Conservation (phyloP, 2,888 invertebrate genomes). For the Cataglyphis altisquamis region DNA sequence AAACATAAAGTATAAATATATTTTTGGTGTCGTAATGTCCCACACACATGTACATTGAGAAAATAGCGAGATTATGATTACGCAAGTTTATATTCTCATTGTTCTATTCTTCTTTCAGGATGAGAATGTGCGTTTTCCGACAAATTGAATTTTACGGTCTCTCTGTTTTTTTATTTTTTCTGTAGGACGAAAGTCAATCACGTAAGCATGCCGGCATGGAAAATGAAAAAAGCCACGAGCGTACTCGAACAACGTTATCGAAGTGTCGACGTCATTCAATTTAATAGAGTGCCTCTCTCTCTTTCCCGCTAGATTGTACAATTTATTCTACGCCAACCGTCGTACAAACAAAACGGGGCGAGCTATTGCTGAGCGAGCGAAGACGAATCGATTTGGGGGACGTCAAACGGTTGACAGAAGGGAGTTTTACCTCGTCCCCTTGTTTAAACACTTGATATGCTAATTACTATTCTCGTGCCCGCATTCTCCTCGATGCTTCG, state of each 20-base stretch:
- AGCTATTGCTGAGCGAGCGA: constrained; percentile 20
- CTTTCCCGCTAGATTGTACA: constrained; percentile 59
- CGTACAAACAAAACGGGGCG: constrained; percentile 53
- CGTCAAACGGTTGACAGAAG: constrained; percentile 16
- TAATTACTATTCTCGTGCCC: constrained; percentile 22
- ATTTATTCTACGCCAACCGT: constrained; percentile 58
- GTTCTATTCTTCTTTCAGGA: neutral
- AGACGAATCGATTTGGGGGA: constrained; percentile 59
- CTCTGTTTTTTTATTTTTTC: neutral
- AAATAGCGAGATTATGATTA: neutral
- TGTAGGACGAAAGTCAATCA: constrained; percentile 13
- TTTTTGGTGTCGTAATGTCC: neutral
- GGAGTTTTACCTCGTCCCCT: neutral
- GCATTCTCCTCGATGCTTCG: neutral
- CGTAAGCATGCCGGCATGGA: neutral
- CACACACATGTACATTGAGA: neutral
- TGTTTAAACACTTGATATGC: constrained; percentile 34
- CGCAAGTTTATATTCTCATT: neutral
- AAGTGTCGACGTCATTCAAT: constrained; percentile 60
- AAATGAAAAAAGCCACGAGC: constrained; percentile 31
- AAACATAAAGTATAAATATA: neutral
- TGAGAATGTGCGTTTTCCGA: neutral
- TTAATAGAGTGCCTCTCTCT: constrained; percentile 40
- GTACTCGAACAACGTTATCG: constrained; percentile 24
- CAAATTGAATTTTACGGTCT: constrained; percentile 14